Evolutionary conservation across 2,113 vertebrate species (phyloP), one percentile per base, ranked within the genome.

Genomic region (Todiramphus chloris): DNA sequence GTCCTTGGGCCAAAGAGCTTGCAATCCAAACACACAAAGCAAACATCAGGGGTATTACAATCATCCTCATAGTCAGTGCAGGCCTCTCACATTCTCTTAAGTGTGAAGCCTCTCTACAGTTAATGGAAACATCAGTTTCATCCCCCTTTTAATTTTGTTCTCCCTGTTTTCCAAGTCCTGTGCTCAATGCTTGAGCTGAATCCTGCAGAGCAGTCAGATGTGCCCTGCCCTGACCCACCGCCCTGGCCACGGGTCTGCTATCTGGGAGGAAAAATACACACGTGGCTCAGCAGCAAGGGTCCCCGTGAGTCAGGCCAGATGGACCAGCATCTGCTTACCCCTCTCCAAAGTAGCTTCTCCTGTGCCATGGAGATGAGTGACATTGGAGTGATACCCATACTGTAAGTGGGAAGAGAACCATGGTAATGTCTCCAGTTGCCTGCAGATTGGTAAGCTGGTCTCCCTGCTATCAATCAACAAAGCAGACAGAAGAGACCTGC

Each of bases 1-100:
- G 89, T 56, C 59, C 81, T 91, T 67, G 94, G 80, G 92, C 96
- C 89, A 92, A 93, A 93, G 92, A 91, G 69, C 94, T 69, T 30
- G 28, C 94, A 94, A 81, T 69, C 77, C 81, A 94, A 97, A 96
- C 74, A 96, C 83, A 67, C 81, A 94, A 66, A 93, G 94, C 77
- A 96, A 97, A 96, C 84, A 93, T 37, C 5, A 43, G 81, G 94
- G 78, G 67, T 89, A 96, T 89, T 89, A 79, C 66, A 51, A 48
- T 66, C 79, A 72, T n/a, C 58, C 77, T 78, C 64, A 69, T 16
- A 33, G 48, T 69, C 87, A 35, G 17, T 13, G 53, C 44, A 39
- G 31, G 50, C 60, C 89, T 60, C 19, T 66, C 92, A 67, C 70
- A 53, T 13, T 63, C 83, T 59, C 37, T 4, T 4, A 31, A 79